A percentile compares a stretch with the other conserved stretches of the same genome.
Conservation (phyloP, 2,113 vertebrate genomes). For the Meleagris gallopavo region DNA sequence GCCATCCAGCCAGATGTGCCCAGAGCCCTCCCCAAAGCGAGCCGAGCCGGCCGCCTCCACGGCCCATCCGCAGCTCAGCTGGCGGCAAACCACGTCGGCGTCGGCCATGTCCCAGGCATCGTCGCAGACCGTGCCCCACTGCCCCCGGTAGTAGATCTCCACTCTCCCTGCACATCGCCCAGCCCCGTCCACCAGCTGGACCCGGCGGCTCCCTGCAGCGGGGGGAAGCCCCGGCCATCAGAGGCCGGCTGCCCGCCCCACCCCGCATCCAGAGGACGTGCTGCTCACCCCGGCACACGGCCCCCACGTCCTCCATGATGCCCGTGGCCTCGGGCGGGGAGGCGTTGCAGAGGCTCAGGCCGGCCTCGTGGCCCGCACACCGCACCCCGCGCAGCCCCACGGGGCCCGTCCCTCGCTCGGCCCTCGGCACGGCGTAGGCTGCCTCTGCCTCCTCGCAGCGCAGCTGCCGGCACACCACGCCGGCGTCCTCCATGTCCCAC, state of each 20-base stretch:
- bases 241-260: not conserved
- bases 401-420: constrained; percentile 39
- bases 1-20: too few species aligned
- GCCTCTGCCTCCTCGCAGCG: not conserved
- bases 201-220: not conserved
- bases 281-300: constrained; percentile 56
- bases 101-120: too few species aligned
- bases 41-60: too few species aligned
- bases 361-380: constrained; percentile 54
- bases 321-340: not conserved
- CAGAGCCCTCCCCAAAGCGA: too few species aligned
- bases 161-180: constrained; percentile 64
- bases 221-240: not conserved
- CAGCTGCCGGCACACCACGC: too few species aligned
- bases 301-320: constrained; percentile 46
- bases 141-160: constrained; percentile 56
- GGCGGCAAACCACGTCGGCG: too few species aligned
- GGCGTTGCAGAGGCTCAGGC: constrained; percentile 42
- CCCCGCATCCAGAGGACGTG: accelerated
- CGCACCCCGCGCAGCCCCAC: constrained; percentile 63
- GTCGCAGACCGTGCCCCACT: too few species aligned
- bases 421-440: constrained; percentile 3
- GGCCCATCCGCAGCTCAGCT: too few species aligned
- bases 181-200: constrained; percentile 31
- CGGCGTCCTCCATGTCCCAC: not conserved